Base-by-base conservation (phyloP, 2,888 invertebrate genomes). In the Apotomis betuletana region DNA sequence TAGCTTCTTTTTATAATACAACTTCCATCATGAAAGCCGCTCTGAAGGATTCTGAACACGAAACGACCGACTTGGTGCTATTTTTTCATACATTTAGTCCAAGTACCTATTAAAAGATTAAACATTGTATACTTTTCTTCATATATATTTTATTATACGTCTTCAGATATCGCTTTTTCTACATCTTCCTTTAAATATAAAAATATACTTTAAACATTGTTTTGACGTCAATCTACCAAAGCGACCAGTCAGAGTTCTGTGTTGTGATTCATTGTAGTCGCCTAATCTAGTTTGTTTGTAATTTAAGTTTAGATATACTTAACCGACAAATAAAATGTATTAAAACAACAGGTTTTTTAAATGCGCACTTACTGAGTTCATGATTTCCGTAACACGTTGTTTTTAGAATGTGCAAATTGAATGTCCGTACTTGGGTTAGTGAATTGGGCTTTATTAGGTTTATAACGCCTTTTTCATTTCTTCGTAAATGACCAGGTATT, bases 201-300 rank as follows among this genome's bases (percentile, higher is more conserved):
- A 59, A 49, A 70, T 46, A 60, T 70, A 65, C 55, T n/a, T 38
- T 71, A 60, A 67, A 71, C 59, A 59, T 55, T 57, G 27, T 9
- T 8, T 5, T 67, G 65, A 71, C 70, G 65, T 71, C 67, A 71
- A 61, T 15, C 61, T 9, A 41, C 6, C 15, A 44, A n/a, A 71
- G 12, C 49, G 49, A 51, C 70, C 70, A 70, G 59, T 70, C 12
- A 65, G 54, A 65, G 13, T 9, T 15, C n/a, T 60, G 9, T 38
- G 12, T 27, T 67, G 46, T 61, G 65, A 71, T 51, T 70, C 54
- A 67, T 49, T 49, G 46, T 51, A 15, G 49, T 60, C 27, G 12
- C 41, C 5, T 67, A 57, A 70, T 70, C 67, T 67, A 58, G 41
- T 60, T 71, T 44, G 49, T 55, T 67, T 51, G 61, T 71, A 27